phyloP scores from a whole-genome alignment of 2,797 vertebrate genomes.

The Sebastes nivosus region DNA sequence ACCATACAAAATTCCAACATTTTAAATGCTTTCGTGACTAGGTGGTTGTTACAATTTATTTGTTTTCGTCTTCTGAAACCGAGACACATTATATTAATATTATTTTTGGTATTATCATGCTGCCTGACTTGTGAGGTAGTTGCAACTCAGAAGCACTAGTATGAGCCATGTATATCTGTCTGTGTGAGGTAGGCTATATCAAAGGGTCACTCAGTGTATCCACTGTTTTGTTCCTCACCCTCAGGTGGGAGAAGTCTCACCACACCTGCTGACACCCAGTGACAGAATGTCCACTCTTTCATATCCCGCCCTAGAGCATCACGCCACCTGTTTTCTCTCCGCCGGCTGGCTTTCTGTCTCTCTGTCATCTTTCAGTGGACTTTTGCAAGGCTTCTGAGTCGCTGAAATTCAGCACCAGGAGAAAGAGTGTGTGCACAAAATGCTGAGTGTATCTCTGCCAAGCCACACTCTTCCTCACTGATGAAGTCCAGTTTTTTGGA shows the following conservation, averaged over 20 bases:
- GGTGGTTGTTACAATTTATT: not conserved
- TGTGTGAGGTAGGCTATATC: not conserved
- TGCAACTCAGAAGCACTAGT: not conserved
- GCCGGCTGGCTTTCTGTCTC: not conserved
- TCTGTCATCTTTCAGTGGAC: slow-evolving; percentile 3
- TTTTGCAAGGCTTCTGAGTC: slow-evolving; percentile 3
- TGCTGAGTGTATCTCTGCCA: slow-evolving; percentile 41
- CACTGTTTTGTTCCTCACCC: not conserved
- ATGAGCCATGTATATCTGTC: not conserved
- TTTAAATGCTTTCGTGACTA: not conserved
- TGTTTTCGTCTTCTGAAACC: not conserved
- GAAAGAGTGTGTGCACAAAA: slow-evolving; percentile 9
- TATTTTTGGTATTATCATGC: not conserved
- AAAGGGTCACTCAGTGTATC: not conserved
- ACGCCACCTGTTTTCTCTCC: not conserved
- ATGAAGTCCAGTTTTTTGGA: slow-evolving; percentile 22
- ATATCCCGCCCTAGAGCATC: slow-evolving; percentile 25
- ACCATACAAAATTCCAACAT: not conserved
- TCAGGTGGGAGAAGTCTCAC: slow-evolving; percentile 5
- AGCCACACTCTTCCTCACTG: slow-evolving; percentile 1
- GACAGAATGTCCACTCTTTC: slow-evolving; percentile 12
- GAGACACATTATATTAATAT: not conserved
- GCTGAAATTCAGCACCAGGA: slow-evolving; percentile 17
- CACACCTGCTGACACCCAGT: not conserved
- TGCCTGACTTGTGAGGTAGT: not conserved